Evolutionary conservation across 1,140 invertebrate species (phyloP).

Genomic region (Neodiprion virginianus): DNA sequence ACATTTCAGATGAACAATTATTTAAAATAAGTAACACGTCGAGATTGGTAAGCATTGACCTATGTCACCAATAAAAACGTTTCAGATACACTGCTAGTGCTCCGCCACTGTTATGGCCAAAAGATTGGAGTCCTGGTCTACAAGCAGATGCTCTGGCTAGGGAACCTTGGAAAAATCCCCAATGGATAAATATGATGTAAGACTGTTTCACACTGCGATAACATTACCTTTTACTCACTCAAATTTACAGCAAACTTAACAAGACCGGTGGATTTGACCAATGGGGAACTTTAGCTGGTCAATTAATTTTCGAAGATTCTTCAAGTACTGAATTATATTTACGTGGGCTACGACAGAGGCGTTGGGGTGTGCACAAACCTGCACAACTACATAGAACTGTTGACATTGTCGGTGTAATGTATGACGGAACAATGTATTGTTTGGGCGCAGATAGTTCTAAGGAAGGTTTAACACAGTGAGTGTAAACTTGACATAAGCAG

Average conservation of each 20-base stretch:
- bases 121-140: conserved; percentile 59
- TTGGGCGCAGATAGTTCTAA: conserved; percentile 51
- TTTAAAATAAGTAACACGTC: not conserved
- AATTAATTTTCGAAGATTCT: conserved; percentile 48
- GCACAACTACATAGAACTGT: conserved; percentile 43
- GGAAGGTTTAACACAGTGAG: conserved; percentile 59
- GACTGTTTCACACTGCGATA: conserved; percentile 21
- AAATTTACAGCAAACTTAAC: conserved; percentile 38
- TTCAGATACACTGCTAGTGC: conserved; percentile 67
- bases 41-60: conserved; percentile 10
- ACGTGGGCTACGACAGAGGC: conserved; percentile 62
- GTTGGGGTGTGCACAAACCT: conserved; percentile 50
- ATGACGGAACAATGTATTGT: conserved; percentile 56
- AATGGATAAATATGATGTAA: conserved; percentile 54
- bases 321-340: conserved; percentile 51
- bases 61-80: conserved; percentile 26
- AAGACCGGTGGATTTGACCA: conserved; percentile 59
- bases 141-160: conserved; percentile 63
- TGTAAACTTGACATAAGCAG: conserved; percentile 18
- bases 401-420: conserved; percentile 45
- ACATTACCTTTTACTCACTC: conserved; percentile 18
- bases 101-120: conserved; percentile 56
- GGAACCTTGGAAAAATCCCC: conserved; percentile 61
- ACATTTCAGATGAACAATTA: conserved; percentile 13
- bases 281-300: conserved; percentile 61